These are phyloP conservation scores for Peromyscus melanophrys DNA, from an alignment of 2,797 vertebrate genomes.

Conservation along the genomic window DNA sequence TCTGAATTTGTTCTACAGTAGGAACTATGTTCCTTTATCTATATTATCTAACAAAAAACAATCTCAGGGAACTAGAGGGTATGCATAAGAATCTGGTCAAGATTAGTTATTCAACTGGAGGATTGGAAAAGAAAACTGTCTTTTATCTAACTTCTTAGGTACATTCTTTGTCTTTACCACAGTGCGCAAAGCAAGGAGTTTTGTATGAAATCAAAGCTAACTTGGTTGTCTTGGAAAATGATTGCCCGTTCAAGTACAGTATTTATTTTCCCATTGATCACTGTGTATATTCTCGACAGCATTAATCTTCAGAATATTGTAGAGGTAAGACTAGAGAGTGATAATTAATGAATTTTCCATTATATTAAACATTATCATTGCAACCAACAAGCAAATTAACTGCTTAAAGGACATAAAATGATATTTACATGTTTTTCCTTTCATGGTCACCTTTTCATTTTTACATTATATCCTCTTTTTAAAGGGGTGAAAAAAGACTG, in stretches of 20 bases:
- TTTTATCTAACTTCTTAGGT: not conserved
- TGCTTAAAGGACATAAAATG: conserved; percentile 27
- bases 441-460: conserved; percentile 51
- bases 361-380: conserved; percentile 21
- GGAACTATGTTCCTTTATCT: not conserved
- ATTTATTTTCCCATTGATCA: not conserved
- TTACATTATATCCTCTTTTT: conserved; percentile 19
- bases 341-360: conserved; percentile 36
- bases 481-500: not conserved
- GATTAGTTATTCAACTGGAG: not conserved
- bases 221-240: conserved; percentile 26
- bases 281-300: not conserved
- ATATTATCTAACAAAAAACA: not conserved
- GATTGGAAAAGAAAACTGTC: conserved; percentile 13
- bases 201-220: not conserved
- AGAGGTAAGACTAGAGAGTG: not conserved
- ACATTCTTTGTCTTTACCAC: not conserved
- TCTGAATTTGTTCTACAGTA: not conserved
- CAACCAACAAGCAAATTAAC: conserved; percentile 51
- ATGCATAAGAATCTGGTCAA: not conserved
- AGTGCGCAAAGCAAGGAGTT: not conserved
- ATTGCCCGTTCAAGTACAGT: not conserved
- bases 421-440: conserved; percentile 5
- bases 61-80: not conserved
- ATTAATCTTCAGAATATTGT: conserved; percentile 47